Percentiles rank a stretch among this genome's conserved stretches.
phyloP scores from a whole-genome alignment of 2,113 vertebrate genomes.

The Setophaga kirtlandii region DNA sequence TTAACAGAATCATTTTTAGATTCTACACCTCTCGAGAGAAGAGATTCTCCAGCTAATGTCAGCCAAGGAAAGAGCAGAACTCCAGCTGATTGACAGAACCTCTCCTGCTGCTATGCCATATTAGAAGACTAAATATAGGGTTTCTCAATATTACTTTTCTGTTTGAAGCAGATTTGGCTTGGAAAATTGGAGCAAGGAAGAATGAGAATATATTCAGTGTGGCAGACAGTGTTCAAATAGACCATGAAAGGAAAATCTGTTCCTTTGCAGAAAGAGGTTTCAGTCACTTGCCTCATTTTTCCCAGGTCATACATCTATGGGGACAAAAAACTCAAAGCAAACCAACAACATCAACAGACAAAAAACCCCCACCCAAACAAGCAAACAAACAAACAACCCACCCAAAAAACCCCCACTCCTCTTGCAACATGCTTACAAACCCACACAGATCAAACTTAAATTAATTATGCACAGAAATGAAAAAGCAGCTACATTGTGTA shows the following conservation, averaged over 20 bases:
- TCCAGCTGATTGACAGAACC: neutral
- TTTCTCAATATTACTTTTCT: neutral
- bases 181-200: neutral
- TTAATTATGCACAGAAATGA: neutral
- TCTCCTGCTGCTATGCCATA: neutral
- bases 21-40: neutral
- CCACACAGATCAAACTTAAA: neutral
- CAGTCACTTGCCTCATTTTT: neutral
- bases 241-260: neutral
- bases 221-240: neutral
- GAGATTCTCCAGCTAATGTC: neutral
- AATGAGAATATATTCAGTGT: neutral
- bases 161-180: neutral
- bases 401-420: accelerated
- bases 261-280: neutral
- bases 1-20: neutral
- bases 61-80: neutral
- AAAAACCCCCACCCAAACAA: neutral
- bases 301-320: neutral
- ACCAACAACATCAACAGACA: neutral
- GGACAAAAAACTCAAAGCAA: accelerated
- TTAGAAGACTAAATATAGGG: neutral
- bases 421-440: neutral
- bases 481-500: neutral
- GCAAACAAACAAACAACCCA: neutral